Evolutionary conservation across 2,888 invertebrate genomes (phyloP), one percentile per base, ranked within the genome.

Genomic region (Thumatha senex): DNA sequence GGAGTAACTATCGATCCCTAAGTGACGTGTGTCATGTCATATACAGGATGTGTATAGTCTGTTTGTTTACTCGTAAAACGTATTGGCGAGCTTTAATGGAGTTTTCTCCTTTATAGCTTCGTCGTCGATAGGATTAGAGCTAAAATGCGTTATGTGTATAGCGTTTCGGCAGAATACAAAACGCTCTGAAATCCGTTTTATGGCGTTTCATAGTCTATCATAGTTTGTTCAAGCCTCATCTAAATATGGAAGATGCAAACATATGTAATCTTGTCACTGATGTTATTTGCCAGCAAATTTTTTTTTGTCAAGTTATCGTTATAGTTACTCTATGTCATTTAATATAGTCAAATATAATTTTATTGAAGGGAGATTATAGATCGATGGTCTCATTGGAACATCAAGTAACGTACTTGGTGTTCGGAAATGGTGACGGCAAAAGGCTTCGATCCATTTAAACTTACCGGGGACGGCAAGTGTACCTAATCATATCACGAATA

Each of bases 81-180:
- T 47, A 49, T 54, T 49, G 31, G 33, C 41, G 40, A 51, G 45
- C 45, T 48, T 40, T 54, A 62, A 59, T 59, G 24, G 52, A 55
- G 40, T 57, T 59, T 48, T 39, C 41, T 62, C 44, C 41, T 46
- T 55, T 48, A 43, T 48, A 51, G 50, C 49, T 48, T 35, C 15
- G 30, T 36, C 40, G 42, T 45, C 34, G 52, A 58, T 57, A 44
- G 54, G 45, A 48, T 62, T 56, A 46, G 46, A 30, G 49, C 34
- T 11, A 33, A 66, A 69, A 80, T 79, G 68, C 70, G 51, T 65
- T 56, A 58, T 29, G 15, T n/a, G 14, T 33, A 39, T 18, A 31
- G 8, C 9, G n/a, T 30, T 38, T 18, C 18, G 31, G 18, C 38
- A 4, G 39, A 10, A 1, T 10, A 13, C 15, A 33, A 31, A 38